Evolutionary conservation across 2,113 vertebrate species (phyloP).

Genomic region (Festucalex cinctus): DNA sequence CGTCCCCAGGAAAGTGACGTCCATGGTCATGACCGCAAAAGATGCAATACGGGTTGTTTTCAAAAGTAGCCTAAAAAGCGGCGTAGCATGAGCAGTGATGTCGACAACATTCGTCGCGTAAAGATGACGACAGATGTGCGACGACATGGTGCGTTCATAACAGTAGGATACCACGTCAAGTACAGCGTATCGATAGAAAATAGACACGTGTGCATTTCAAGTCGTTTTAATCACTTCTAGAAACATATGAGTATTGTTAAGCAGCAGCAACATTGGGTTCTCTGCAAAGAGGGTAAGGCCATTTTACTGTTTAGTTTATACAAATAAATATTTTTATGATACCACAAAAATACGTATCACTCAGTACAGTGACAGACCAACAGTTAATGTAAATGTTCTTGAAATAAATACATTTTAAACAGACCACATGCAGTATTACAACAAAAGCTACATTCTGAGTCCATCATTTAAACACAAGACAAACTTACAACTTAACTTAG

Average conservation of each 20-base stretch:
- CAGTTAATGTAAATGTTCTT: neutral
- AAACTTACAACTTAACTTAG: neutral
- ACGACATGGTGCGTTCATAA: constrained; percentile 3
- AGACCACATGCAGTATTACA: neutral
- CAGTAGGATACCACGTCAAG: neutral
- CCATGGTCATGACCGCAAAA: constrained; percentile 77
- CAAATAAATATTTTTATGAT: constrained; percentile 22
- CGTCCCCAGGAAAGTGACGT: constrained; percentile 89
- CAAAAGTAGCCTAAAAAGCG: neutral
- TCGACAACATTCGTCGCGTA: constrained; percentile 13
- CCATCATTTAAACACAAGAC: constrained; percentile 1
- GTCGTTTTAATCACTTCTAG: constrained; percentile 53
- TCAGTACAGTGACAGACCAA: constrained; percentile 4
- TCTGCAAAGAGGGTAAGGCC: constrained; percentile 31
- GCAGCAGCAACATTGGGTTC: constrained; percentile 21
- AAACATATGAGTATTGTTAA: constrained; percentile 14
- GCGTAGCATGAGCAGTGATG: too few relatives aligned
- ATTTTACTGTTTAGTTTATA: constrained; percentile 13
- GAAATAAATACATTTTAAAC: constrained; percentile 1
- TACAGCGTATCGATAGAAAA: neutral
- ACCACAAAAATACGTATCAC: neutral
- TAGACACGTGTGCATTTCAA: neutral
- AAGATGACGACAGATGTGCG: constrained; percentile 37
- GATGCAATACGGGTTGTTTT: too few relatives aligned
- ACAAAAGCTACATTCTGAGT: constrained; percentile 12